A percentile compares a stretch with the other conserved stretches of the same genome.
phyloP scores from a whole-genome alignment of 1,140 invertebrate genomes.

The Batillaria attramentaria region DNA sequence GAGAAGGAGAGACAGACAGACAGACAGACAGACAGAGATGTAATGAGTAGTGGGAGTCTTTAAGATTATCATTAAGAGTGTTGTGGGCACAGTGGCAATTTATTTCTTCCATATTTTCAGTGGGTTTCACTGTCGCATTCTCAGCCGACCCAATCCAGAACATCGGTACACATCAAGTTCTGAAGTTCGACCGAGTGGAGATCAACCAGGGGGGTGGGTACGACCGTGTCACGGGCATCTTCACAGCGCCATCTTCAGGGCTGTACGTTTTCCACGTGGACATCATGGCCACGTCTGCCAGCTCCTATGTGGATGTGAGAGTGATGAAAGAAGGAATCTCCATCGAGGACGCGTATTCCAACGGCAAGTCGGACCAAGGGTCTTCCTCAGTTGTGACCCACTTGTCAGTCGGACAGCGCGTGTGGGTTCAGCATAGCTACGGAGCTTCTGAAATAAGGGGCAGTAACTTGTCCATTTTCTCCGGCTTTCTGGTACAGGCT shows the following conservation, averaged over 20 bases:
- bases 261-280: not conserved
- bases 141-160: not conserved
- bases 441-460: not conserved
- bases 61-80: not conserved
- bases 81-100: too few relatives aligned
- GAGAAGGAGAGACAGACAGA: too few relatives aligned
- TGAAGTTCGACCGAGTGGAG: not conserved
- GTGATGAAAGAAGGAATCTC: too few relatives aligned
- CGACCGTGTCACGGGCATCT: conserved; percentile 21
- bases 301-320: not conserved
- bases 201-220: conserved; percentile 19
- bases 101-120: too few relatives aligned
- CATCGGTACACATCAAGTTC: not conserved
- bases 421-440: not conserved
- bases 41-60: not conserved
- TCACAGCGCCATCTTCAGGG: conserved; percentile 16
- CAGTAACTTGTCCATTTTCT: not conserved
- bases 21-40: too few relatives aligned
- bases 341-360: not conserved
- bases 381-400: not conserved
- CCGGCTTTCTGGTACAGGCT: not conserved
- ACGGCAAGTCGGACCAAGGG: not conserved
- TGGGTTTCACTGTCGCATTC: not conserved
- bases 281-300: not conserved
- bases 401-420: not conserved